These are phyloP conservation scores for Cephalopholis sonnerati DNA, from an alignment of 2,113 vertebrate species.

Conservation along the genomic window DNA sequence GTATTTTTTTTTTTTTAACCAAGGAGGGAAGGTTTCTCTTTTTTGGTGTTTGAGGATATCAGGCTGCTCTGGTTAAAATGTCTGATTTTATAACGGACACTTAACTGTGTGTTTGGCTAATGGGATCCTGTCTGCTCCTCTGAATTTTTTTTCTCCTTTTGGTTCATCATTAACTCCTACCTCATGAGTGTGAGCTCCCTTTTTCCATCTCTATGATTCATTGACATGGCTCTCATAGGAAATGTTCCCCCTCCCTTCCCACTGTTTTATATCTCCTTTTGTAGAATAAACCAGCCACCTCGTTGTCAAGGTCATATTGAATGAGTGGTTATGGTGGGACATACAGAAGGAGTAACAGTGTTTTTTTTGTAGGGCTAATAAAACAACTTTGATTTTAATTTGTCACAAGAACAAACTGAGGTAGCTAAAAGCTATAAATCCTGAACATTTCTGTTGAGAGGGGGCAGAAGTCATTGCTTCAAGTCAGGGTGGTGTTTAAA, in stretches of 20 bases:
- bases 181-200: slow-evolving; percentile 53
- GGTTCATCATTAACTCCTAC: slow-evolving; percentile 82
- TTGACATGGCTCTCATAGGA: slow-evolving; percentile 68
- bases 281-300: slow-evolving; percentile 29
- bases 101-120: slow-evolving; percentile 43
- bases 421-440: background rate
- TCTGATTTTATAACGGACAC: slow-evolving; percentile 15
- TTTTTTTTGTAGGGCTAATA: background rate
- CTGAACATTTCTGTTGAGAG: background rate
- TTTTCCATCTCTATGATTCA: slow-evolving; percentile 79
- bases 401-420: background rate
- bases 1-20: background rate
- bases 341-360: background rate
- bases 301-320: slow-evolving; percentile 22
- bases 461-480: background rate
- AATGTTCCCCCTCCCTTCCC: slow-evolving; percentile 56
- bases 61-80: background rate
- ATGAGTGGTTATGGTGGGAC: background rate
- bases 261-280: slow-evolving; percentile 19
- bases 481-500: background rate
- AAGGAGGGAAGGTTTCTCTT: slow-evolving; percentile 9
- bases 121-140: slow-evolving; percentile 30
- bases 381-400: background rate
- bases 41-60: slow-evolving; percentile 13
- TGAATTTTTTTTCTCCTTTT: background rate